Evolutionary conservation across 1,140 invertebrate species (phyloP).

Genomic region (Scylla paramamosain): DNA sequence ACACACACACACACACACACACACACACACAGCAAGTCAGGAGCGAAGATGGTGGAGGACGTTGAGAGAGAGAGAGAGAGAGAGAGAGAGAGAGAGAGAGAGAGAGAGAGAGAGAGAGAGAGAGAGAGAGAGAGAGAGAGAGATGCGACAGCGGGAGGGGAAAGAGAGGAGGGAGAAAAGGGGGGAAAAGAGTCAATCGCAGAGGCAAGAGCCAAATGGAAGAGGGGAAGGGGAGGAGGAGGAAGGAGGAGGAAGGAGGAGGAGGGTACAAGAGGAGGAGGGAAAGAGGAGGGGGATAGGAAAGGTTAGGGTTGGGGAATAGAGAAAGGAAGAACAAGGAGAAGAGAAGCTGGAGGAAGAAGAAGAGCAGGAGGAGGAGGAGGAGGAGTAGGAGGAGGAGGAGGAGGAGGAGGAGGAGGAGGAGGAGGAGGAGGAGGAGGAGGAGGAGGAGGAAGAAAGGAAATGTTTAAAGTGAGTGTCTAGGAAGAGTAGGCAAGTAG

Average conservation of each 20-base stretch:
- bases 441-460: neutral
- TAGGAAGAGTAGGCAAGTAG: neutral
- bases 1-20: too few relatives aligned
- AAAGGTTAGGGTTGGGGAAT: neutral
- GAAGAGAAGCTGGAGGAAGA: neutral
- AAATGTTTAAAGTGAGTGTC: neutral
- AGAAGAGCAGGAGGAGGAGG: neutral
- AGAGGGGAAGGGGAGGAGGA: slow-evolving; percentile 10
- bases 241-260: neutral
- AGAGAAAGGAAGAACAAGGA: too few relatives aligned
- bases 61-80: neutral
- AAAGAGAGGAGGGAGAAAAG: neutral
- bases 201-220: neutral
- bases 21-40: too few relatives aligned
- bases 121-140: neutral
- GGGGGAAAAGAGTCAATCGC: too few relatives aligned
- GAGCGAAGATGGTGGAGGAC: neutral
- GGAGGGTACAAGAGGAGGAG: neutral
- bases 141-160: neutral
- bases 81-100: neutral
- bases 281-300: neutral
- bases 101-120: slow-evolving; percentile 1
- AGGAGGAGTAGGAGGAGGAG: neutral
- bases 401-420: neutral
- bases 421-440: too few relatives aligned